phyloP scores from a whole-genome alignment of 2,888 invertebrate genomes.

The Amblyjoppa fuscipennis region DNA sequence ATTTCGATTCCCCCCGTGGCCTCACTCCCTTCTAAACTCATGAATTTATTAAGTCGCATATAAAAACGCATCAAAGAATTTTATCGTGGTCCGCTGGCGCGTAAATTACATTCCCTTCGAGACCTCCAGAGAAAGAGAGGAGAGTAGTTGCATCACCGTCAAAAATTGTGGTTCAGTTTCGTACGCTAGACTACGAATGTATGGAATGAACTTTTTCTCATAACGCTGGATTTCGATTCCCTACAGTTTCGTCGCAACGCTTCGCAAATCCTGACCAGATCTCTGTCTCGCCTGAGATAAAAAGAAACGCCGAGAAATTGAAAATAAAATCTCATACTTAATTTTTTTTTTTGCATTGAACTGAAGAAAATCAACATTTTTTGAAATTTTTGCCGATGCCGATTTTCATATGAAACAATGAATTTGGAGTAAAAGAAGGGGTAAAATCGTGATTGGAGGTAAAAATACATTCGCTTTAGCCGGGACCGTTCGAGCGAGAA shows the following conservation, averaged over 20 bases:
- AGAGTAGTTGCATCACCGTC: conserved; percentile 2
- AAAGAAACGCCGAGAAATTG: neutral
- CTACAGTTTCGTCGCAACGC: too few species aligned
- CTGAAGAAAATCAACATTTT: neutral
- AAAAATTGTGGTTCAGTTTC: conserved; percentile 17
- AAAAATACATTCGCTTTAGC: neutral
- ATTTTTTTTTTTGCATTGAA: neutral
- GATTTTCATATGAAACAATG: neutral
- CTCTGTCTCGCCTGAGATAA: too few species aligned
- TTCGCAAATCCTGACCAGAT: too few species aligned
- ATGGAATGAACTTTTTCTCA: neutral
- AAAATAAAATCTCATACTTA: neutral
- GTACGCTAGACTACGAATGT: neutral
- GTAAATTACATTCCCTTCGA: conserved; percentile 60
- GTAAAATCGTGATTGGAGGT: neutral
- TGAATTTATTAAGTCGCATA: conserved; percentile 64
- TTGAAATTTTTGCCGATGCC: neutral
- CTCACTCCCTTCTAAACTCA: conserved; percentile 43
- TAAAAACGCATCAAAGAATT: conserved; percentile 64
- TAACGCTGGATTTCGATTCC: neutral
- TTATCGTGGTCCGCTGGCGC: conserved; percentile 55
- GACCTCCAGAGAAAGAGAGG: conserved; percentile 13
- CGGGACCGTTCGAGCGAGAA: too few species aligned
- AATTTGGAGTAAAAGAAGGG: neutral
- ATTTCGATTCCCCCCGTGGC: conserved; percentile 35